Percentiles rank a stretch among this genome's conserved stretches.
Conservation (phyloP, 1,140 invertebrate species). For the Teleopsis dalmanni region DNA sequence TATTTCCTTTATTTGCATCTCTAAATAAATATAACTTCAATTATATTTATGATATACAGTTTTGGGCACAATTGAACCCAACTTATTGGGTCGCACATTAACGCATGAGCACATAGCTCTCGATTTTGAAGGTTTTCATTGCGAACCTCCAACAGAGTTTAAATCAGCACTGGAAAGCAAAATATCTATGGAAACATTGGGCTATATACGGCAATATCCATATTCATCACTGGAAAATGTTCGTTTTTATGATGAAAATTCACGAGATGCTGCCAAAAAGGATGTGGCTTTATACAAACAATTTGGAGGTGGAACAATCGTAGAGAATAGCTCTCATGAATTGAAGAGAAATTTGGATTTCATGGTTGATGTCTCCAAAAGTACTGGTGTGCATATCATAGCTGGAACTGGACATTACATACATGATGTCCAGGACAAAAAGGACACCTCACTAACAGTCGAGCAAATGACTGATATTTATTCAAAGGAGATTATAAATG, state of each 20-base stretch:
- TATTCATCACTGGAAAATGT: slow-evolving; percentile 64
- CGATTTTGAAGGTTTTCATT: slow-evolving; percentile 58
- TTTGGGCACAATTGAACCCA: slow-evolving; percentile 54
- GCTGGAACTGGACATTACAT: slow-evolving; percentile 64
- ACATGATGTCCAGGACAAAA: slow-evolving; percentile 25
- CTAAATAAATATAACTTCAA: too few relatives aligned
- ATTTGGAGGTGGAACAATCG: slow-evolving; percentile 68
- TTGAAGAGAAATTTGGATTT: slow-evolving; percentile 57
- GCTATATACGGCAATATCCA: slow-evolving; percentile 69
- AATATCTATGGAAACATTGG: slow-evolving; percentile 56
- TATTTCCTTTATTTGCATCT: too few relatives aligned
- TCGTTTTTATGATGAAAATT: slow-evolving; percentile 52
- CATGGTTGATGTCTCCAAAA: slow-evolving; percentile 53
- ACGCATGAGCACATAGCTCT: slow-evolving; percentile 76
- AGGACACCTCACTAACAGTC: slow-evolving; percentile 22
- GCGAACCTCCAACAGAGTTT: slow-evolving; percentile 50
- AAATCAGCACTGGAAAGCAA: slow-evolving; percentile 46
- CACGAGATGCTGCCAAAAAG: slow-evolving; percentile 53
- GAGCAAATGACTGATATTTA: slow-evolving; percentile 39
- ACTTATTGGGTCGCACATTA: slow-evolving; percentile 57
- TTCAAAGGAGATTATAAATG: slow-evolving; percentile 34
- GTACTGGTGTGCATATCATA: slow-evolving; percentile 67
- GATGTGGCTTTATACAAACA: slow-evolving; percentile 62
- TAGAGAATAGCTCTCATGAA: slow-evolving; percentile 72
- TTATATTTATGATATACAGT: too few relatives aligned